Evolutionary conservation across 2,888 invertebrate species (phyloP).

Genomic region (Rapana venosa): DNA sequence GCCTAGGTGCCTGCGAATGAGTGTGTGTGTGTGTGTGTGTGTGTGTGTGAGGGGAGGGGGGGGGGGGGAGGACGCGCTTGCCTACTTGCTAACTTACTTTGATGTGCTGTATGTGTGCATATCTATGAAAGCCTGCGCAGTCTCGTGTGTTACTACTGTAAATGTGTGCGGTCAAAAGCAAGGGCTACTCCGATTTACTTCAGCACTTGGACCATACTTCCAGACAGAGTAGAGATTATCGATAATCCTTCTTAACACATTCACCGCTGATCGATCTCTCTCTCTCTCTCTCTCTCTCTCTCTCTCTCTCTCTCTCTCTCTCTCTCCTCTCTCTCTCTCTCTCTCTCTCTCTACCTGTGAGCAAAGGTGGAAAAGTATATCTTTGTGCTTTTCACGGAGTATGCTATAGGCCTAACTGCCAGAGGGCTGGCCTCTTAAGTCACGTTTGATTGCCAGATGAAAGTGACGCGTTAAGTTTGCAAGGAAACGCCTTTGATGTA

Average conservation of each 20-base stretch:
- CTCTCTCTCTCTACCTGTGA: too few relatives aligned
- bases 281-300: neutral
- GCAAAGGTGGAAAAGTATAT: too few relatives aligned
- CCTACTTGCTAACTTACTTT: neutral
- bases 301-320: neutral
- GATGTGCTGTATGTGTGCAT: slow-evolving; percentile 18
- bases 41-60: neutral
- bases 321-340: too few relatives aligned
- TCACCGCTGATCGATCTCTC: neutral
- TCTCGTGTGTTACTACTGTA: neutral
- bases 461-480: too few relatives aligned
- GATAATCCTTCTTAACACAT: neutral
- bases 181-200: too few relatives aligned
- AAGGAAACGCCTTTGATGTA: too few relatives aligned
- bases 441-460: too few relatives aligned
- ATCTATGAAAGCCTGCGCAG: neutral
- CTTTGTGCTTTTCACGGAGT: too few relatives aligned
- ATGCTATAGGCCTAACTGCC: too few relatives aligned
- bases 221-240: neutral
- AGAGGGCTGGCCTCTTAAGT: too few relatives aligned
- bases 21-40: neutral
- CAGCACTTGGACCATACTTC: neutral
- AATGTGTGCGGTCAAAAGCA: neutral
- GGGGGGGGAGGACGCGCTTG: neutral
- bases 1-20: neutral